Evolutionary conservation across 2,797 vertebrate genomes (phyloP), one percentile per base, ranked within the genome.

Genomic region (Chelon auratus): DNA sequence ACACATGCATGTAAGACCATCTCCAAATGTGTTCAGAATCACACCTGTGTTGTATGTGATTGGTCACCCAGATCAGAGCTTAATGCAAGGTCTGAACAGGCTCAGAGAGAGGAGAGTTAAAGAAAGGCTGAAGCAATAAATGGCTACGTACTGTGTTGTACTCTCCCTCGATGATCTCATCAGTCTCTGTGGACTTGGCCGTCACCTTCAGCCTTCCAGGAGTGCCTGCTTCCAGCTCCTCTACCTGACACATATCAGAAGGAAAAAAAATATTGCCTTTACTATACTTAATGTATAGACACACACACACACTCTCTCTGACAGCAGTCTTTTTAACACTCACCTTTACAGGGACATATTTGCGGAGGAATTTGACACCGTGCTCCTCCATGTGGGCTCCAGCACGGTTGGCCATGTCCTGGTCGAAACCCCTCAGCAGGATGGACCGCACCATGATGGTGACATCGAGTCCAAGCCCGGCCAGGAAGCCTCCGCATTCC

Each of bases 381-480:
- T 97, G 96, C 5, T 89, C 93, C 81, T 97, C 96, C 97, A 99
- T 97, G 90, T 97, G 82, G 3, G 94, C 91, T 1, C 97, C 97
- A 0, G 96, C 90, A n/a, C 81, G 97, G 75, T 96, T 95, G 36
- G 97, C 97, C 96, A 99, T 98, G 69, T 99, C 96, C 87, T 97
- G 97, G 88, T 99, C 98, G 57, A 99, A 99, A 43, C 97, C 98
- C 43, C 97, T 94, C 17, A 99, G 95, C 1, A 99, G 94, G 75
- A 99, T 95, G 37, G 98, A 99, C 17, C 97, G 96, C 2, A 97
- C 97, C 97, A 99, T 98, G 24, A 99, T 33, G 0, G 97, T 98
- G 69, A 98, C 96, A 4, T 99, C 96, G 0, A 99, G 92, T 6
- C 97, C 97, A 5, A 99, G 75, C 9, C 97, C 95, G 0, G 95